phyloP scores from a whole-genome alignment of 2,888 invertebrate species.

The Hemicrepidius hirtus region DNA sequence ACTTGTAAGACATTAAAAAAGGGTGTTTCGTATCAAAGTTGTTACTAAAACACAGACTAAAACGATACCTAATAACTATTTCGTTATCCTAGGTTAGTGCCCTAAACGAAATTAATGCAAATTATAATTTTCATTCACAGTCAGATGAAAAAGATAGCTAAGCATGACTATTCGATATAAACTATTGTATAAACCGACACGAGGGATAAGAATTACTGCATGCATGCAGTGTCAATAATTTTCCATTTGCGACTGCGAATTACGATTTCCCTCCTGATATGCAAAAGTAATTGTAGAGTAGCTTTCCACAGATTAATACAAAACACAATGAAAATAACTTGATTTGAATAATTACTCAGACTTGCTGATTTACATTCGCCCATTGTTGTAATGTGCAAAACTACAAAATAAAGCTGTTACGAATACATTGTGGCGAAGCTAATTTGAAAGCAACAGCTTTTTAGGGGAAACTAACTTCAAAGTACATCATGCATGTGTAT shows the following conservation, averaged over 20 bases:
- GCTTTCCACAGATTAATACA: slow-evolving; percentile 21
- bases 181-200: background rate
- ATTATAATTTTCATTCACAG: slow-evolving; percentile 24
- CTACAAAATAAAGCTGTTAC: slow-evolving; percentile 11
- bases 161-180: slow-evolving; percentile 18
- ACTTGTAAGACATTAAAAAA: too few relatives aligned
- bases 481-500: too few relatives aligned
- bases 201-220: slow-evolving; percentile 3
- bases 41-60: too few relatives aligned
- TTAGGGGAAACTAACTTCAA: too few relatives aligned
- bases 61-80: background rate
- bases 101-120: slow-evolving; percentile 12
- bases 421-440: slow-evolving; percentile 21
- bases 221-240: slow-evolving; percentile 24
- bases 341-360: slow-evolving; percentile 53
- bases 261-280: slow-evolving; percentile 13
- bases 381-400: slow-evolving; percentile 32
- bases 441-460: background rate
- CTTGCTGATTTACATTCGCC: slow-evolving; percentile 21
- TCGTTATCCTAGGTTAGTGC: slow-evolving; percentile 20
- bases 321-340: slow-evolving; percentile 44
- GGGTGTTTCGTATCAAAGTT: too few relatives aligned
- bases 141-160: slow-evolving; percentile 29
- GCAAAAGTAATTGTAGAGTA: slow-evolving; percentile 23
- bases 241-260: slow-evolving; percentile 8